Evolutionary conservation across 2,888 invertebrate genomes (phyloP).

Genomic region (Cephus pulcher): DNA sequence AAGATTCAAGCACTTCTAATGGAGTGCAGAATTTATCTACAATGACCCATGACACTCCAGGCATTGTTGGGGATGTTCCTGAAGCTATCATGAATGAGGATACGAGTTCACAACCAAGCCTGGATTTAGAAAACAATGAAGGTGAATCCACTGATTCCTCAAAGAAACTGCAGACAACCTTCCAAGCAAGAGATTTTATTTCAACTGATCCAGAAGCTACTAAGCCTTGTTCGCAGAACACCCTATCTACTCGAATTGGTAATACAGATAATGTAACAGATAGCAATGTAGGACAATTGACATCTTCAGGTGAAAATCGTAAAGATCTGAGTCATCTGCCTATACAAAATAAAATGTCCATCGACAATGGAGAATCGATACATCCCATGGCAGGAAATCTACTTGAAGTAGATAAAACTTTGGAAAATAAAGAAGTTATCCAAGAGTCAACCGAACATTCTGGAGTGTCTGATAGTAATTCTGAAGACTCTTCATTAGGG

Average conservation of each 20-base stretch:
- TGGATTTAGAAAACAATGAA: slow-evolving; percentile 54
- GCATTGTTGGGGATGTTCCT: slow-evolving; percentile 49
- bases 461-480: neutral
- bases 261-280: neutral
- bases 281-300: neutral
- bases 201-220: slow-evolving; percentile 26
- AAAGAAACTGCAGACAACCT: slow-evolving; percentile 59
- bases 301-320: neutral
- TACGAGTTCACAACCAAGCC: slow-evolving; percentile 60
- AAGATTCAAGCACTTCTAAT: slow-evolving; percentile 24
- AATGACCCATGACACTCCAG: slow-evolving; percentile 21
- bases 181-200: slow-evolving; percentile 57
- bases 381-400: slow-evolving; percentile 27
- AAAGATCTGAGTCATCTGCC: no score
- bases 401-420: slow-evolving; percentile 22
- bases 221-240: neutral
- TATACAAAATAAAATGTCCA: slow-evolving; percentile 11
- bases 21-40: slow-evolving; percentile 34
- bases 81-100: slow-evolving; percentile 63
- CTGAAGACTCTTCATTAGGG: slow-evolving; percentile 5
- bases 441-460: neutral
- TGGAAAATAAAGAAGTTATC: slow-evolving; percentile 16
- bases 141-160: slow-evolving; percentile 43
- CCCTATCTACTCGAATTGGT: neutral
- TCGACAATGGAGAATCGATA: slow-evolving; percentile 24